Evolutionary conservation across 2,888 invertebrate species (phyloP).

Genomic region (Drosophila mercatorum): DNA sequence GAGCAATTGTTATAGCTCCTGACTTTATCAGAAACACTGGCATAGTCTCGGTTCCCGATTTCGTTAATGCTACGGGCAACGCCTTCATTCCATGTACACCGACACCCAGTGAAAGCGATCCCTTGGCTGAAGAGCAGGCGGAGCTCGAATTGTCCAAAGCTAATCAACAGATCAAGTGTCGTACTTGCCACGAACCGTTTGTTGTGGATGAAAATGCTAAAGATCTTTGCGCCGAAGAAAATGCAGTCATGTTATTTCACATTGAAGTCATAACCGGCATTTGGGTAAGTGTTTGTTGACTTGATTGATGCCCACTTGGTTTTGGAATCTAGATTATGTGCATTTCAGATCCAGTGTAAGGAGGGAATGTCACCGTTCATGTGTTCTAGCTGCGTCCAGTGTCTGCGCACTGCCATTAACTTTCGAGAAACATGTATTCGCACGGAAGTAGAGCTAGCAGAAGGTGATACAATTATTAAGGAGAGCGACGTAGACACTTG

Average conservation of each 20-base stretch:
- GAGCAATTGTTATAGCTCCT: slow-evolving; percentile 29
- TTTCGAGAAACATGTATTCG: slow-evolving; percentile 59
- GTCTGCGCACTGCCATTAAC: slow-evolving; percentile 50
- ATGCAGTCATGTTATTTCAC: slow-evolving; percentile 58
- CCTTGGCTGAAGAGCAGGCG: slow-evolving; percentile 33
- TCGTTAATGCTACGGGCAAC: slow-evolving; percentile 47
- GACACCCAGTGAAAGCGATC: slow-evolving; percentile 41
- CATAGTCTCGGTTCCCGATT: slow-evolving; percentile 46
- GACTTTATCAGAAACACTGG: slow-evolving; percentile 47
- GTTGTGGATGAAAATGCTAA: slow-evolving; percentile 29
- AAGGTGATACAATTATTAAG: slow-evolving; percentile 1
- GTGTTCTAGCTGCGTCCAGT: slow-evolving; percentile 44
- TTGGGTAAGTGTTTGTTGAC: slow-evolving; percentile 47
- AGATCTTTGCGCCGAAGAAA: slow-evolving; percentile 46
- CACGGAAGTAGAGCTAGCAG: slow-evolving; percentile 43
- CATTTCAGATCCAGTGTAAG: slow-evolving; percentile 43
- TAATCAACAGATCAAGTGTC: slow-evolving; percentile 37
- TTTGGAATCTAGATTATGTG: too few species aligned
- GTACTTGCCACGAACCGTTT: slow-evolving; percentile 47
- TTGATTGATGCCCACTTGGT: too few species aligned
- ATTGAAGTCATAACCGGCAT: slow-evolving; percentile 71
- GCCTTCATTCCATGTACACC: slow-evolving; percentile 34
- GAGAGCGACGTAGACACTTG: slow-evolving; percentile 7
- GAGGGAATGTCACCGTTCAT: slow-evolving; percentile 29
- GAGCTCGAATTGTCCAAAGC: neutral